Conservation (phyloP, 2,113 vertebrate genomes). For the Leptodactylus fuscus region DNA sequence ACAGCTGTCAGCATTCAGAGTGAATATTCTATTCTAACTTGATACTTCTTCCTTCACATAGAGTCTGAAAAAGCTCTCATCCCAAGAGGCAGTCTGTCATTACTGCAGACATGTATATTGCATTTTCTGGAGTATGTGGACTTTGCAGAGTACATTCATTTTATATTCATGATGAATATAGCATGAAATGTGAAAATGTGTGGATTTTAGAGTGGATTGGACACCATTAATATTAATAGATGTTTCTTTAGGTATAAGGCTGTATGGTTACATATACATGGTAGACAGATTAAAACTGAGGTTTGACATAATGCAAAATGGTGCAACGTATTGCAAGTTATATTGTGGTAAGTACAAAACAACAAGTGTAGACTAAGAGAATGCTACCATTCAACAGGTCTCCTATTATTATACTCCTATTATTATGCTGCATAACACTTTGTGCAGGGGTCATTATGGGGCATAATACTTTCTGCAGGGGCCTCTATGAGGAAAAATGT, state of each 20-base stretch:
- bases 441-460: no score
- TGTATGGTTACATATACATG: neutral
- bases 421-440: no score
- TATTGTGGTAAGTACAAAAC: no score
- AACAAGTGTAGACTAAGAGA: no score
- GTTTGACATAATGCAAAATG: neutral
- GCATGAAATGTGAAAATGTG: slow-evolving; percentile 12
- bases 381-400: no score
- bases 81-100: slow-evolving; percentile 41
- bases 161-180: slow-evolving; percentile 32
- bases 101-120: slow-evolving; percentile 39
- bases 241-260: neutral
- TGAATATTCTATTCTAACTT: slow-evolving; percentile 39
- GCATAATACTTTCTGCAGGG: no score
- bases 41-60: slow-evolving; percentile 9
- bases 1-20: slow-evolving; percentile 20
- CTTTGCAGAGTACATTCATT: slow-evolving; percentile 12
- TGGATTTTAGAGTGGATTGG: neutral
- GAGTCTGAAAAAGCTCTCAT: slow-evolving; percentile 35
- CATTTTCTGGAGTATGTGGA: slow-evolving; percentile 13
- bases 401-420: no score
- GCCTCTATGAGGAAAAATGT: no score
- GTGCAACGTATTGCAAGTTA: no score
- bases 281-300: neutral
- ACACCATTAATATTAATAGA: slow-evolving; percentile 11